Percentiles rank a stretch among this genome's conserved stretches.
Evolutionary conservation across 2,797 vertebrate species (phyloP).

Genomic region (Hydrophis major): DNA sequence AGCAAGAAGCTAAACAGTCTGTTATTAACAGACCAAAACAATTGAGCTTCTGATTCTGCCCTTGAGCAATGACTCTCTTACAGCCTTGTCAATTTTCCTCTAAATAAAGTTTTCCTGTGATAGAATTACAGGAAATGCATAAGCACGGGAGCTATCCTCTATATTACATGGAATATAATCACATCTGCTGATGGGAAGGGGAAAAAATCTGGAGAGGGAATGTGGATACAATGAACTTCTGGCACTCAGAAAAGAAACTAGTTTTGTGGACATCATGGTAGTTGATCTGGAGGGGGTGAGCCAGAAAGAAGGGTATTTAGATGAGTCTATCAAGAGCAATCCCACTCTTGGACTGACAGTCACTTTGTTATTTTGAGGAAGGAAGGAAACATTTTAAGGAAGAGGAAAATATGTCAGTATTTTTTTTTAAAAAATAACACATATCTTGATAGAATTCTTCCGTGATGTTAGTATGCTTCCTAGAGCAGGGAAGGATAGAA

Average conservation of each 20-base stretch:
- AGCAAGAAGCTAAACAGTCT: conserved; percentile 2
- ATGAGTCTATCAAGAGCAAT: not conserved
- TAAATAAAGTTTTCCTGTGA: conserved; percentile 23
- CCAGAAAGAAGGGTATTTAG: not conserved
- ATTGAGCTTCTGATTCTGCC: not conserved
- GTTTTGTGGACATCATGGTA: not conserved
- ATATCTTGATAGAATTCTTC: not conserved
- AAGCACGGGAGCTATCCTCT: not conserved
- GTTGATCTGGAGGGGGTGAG: not conserved
- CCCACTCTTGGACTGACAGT: not conserved
- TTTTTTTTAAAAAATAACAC: not conserved
- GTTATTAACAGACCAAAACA: conserved; percentile 11
- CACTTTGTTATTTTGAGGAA: not conserved
- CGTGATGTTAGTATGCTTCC: not conserved
- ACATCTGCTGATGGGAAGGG: not conserved
- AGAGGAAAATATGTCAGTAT: not conserved
- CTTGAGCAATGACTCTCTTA: not conserved
- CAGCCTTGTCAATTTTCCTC: not conserved
- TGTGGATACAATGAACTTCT: not conserved
- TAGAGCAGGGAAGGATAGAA: not conserved
- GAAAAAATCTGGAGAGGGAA: not conserved
- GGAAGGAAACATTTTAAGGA: not conserved
- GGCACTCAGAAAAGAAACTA: not conserved
- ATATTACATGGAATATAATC: not conserved
- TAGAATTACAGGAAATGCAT: conserved; percentile 10